Conservation (phyloP, 2,113 vertebrate genomes). For the Leptobrachium ailaonicum region DNA sequence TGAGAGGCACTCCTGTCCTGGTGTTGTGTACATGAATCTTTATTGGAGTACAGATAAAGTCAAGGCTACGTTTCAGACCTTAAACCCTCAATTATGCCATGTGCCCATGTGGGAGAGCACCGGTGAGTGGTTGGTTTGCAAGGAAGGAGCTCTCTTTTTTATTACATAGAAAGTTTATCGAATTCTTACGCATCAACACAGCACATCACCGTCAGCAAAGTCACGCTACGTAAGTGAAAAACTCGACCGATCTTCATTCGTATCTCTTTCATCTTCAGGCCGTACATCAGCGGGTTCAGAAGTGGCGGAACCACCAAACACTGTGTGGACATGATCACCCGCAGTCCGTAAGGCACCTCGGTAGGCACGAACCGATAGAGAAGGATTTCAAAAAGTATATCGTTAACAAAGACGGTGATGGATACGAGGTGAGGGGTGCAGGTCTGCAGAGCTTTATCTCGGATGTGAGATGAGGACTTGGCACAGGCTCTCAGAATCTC, state of each 20-base stretch:
- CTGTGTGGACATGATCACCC: neutral
- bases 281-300: slow-evolving; percentile 10
- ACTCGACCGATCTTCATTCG: neutral
- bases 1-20: too few relatives aligned
- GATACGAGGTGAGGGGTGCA: slow-evolving; percentile 19
- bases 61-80: too few relatives aligned
- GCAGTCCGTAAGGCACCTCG: neutral
- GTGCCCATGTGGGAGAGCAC: too few relatives aligned
- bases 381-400: neutral
- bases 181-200: too few relatives aligned
- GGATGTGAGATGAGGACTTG: neutral
- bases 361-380: neutral
- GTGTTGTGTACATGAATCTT: too few relatives aligned
- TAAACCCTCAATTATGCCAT: too few relatives aligned
- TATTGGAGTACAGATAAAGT: too few relatives aligned
- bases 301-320: slow-evolving; percentile 3
- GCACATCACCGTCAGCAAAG: too few relatives aligned
- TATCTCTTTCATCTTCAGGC: slow-evolving; percentile 8
- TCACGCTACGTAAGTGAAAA: neutral
- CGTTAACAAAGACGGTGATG: neutral
- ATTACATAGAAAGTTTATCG: too few relatives aligned
- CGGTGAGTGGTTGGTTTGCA: too few relatives aligned
- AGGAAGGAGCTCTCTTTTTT: too few relatives aligned
- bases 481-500: slow-evolving; percentile 12
- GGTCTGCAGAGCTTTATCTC: slow-evolving; percentile 12